phyloP scores from a whole-genome alignment of 1,140 invertebrate species.

The Cyclina sinensis region DNA sequence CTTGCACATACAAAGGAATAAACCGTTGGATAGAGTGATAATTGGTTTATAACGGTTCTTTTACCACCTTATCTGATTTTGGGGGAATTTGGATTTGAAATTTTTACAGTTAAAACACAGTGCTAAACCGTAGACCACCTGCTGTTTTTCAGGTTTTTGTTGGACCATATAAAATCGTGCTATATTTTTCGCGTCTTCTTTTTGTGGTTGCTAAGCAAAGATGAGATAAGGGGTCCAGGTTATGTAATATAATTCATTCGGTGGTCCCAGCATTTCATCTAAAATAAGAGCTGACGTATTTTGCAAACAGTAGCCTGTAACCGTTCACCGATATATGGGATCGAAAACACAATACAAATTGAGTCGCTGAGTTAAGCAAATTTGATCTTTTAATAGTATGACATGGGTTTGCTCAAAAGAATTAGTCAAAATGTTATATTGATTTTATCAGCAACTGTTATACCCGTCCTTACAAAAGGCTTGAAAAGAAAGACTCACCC shows the following conservation, averaged over 20 bases:
- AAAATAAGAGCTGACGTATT: background rate
- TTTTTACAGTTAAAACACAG: constrained; percentile 6
- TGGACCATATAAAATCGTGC: background rate
- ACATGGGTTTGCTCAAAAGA: too few species aligned
- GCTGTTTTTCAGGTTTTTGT: background rate
- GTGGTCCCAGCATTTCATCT: background rate
- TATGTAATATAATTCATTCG: too few species aligned
- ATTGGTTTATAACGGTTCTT: background rate
- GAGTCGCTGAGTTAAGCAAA: too few species aligned
- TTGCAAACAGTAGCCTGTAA: too few species aligned
- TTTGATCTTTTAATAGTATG: too few species aligned
- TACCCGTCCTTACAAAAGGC: too few species aligned
- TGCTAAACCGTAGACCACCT: background rate
- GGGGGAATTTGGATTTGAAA: constrained; percentile 4
- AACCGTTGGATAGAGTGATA: constrained; percentile 5
- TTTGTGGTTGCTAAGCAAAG: background rate
- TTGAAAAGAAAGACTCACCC: too few species aligned
- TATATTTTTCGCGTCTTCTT: background rate
- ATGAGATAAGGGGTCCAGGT: too few species aligned
- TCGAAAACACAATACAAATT: too few species aligned
- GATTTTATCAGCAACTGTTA: too few species aligned
- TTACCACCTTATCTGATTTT: background rate
- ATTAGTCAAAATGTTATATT: too few species aligned
- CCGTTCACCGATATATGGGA: too few species aligned
- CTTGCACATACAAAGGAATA: background rate